phyloP scores from a whole-genome alignment of 1,140 invertebrate species.

The Pararge aegeria region DNA sequence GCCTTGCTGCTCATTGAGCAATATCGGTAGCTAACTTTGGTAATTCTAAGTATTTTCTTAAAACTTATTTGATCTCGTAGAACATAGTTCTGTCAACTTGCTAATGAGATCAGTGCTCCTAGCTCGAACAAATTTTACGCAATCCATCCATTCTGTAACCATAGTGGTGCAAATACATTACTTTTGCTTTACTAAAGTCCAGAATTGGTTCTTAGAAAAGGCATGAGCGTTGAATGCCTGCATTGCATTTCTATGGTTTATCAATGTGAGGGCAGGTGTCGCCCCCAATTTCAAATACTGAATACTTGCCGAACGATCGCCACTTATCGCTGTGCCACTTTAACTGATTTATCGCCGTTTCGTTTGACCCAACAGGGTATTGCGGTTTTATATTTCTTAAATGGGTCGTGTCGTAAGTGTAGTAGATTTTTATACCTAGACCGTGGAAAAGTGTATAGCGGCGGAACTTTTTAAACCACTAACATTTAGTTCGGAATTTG shows the following conservation, averaged over 20 bases:
- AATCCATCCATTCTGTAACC: background rate
- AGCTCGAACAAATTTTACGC: too few relatives aligned
- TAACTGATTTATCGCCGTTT: slow-evolving; percentile 47
- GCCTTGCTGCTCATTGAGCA: too few relatives aligned
- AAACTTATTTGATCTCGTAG: too few relatives aligned
- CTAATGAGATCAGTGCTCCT: too few relatives aligned
- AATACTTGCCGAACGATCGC: slow-evolving; percentile 30
- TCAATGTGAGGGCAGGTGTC: slow-evolving; percentile 15
- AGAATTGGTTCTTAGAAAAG: background rate
- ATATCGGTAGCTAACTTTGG: too few relatives aligned
- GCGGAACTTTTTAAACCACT: background rate
- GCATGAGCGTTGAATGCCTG: background rate
- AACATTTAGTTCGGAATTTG: background rate
- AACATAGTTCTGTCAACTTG: too few relatives aligned
- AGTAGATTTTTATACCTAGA: background rate
- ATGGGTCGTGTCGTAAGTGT: slow-evolving; percentile 2
- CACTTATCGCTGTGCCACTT: slow-evolving; percentile 50
- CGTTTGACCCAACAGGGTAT: slow-evolving; percentile 40
- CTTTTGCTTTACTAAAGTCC: background rate
- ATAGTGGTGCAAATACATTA: background rate
- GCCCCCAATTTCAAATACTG: slow-evolving; percentile 19
- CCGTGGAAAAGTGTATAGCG: background rate
- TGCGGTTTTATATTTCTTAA: slow-evolving; percentile 22
- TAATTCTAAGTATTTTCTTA: too few relatives aligned
- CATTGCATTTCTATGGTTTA: slow-evolving; percentile 8